These are phyloP conservation scores for Zeuzera pyrina DNA, from an alignment of 2,888 invertebrate genomes.

Conservation along the genomic window DNA sequence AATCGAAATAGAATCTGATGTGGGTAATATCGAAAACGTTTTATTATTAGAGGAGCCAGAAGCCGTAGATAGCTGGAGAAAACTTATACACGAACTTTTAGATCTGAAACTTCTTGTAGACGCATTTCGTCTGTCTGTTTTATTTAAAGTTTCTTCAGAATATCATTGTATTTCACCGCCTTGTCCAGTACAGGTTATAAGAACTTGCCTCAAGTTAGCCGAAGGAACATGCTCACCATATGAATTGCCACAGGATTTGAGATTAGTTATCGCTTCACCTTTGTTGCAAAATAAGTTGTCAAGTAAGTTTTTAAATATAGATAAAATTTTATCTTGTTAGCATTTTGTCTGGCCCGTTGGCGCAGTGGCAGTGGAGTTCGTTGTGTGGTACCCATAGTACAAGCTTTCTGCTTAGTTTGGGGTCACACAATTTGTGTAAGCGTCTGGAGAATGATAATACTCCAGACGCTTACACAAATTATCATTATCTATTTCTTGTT, in stretches of 20 bases:
- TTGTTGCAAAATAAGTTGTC: constrained; percentile 46
- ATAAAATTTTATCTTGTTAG: not conserved
- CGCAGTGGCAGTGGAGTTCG: too few relatives aligned
- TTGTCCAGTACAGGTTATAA: constrained; percentile 71
- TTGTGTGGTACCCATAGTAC: too few relatives aligned
- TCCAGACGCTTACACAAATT: too few relatives aligned
- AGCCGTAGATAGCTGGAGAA: constrained; percentile 53
- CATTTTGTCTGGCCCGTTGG: too few relatives aligned
- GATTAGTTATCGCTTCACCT: constrained; percentile 66
- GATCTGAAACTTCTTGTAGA: constrained; percentile 72
- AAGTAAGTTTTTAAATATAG: constrained; percentile 27
- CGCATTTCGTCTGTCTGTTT: constrained; percentile 72
- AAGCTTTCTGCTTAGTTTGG: too few relatives aligned
- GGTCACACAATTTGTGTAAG: too few relatives aligned
- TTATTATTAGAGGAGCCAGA: constrained; percentile 48
- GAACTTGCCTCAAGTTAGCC: constrained; percentile 76
- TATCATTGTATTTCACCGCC: constrained; percentile 42
- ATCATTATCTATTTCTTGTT: too few relatives aligned
- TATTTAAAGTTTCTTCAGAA: constrained; percentile 64
- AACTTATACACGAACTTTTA: constrained; percentile 67
- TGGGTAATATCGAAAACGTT: constrained; percentile 52
- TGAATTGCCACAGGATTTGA: constrained; percentile 77
- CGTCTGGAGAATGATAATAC: too few relatives aligned
- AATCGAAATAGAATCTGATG: constrained; percentile 58
- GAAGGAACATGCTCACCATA: constrained; percentile 76